A percentile compares a stretch with the other conserved stretches of the same genome.
phyloP scores from a whole-genome alignment of 2,797 vertebrate genomes.

The Channallabes apus region DNA sequence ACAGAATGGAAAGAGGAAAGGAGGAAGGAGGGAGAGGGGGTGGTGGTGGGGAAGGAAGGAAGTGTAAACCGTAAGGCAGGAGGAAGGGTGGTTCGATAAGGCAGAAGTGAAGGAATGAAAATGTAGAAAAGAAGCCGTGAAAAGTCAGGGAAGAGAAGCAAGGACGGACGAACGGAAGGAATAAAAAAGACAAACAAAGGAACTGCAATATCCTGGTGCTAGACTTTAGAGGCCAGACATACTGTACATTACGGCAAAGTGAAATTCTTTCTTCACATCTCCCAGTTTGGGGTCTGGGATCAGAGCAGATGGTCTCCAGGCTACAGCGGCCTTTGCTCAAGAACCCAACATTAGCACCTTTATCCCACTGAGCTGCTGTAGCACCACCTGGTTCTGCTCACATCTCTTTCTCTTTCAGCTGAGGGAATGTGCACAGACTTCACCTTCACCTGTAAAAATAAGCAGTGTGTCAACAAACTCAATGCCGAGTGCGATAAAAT shows the following conservation, averaged over 20 bases:
- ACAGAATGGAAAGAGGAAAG: too few species aligned
- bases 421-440: conserved; percentile 66
- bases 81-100: too few species aligned
- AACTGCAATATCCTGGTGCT: not conserved
- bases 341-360: too few species aligned
- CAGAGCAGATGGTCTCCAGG: too few species aligned
- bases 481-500: conserved; percentile 77
- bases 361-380: too few species aligned
- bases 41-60: not conserved
- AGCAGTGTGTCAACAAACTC: conserved; percentile 74
- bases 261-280: not conserved
- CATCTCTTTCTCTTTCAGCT: conserved; percentile 55
- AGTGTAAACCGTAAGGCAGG: too few species aligned
- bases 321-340: too few species aligned
- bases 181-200: not conserved
- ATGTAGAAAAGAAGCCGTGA: too few species aligned
- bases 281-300: too few species aligned
- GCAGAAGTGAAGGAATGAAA: not conserved
- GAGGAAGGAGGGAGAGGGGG: not conserved
- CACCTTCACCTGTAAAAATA: conserved; percentile 70
- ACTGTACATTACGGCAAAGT: too few species aligned
- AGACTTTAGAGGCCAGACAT: not conserved
- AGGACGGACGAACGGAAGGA: too few species aligned
- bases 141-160: too few species aligned
- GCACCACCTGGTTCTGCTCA: not conserved